Evolutionary conservation across 2,113 vertebrate species (phyloP), one percentile per base, ranked within the genome.

Genomic region (Psephotus haematonotus): DNA sequence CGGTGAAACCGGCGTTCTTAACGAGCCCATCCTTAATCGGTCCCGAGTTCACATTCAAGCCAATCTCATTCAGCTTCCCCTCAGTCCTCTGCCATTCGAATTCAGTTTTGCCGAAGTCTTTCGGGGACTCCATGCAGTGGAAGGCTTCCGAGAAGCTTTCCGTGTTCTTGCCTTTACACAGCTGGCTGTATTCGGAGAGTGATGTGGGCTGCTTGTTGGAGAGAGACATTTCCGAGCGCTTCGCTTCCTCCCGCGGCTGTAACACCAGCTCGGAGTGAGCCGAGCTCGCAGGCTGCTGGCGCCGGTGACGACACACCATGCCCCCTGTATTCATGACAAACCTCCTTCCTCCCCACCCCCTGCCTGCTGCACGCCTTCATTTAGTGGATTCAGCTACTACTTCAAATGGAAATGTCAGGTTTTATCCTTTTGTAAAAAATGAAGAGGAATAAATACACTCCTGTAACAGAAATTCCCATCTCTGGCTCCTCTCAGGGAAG

Each of bases 61-160:
- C 98, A 31, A 99, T 98, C 97, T 98, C 98, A 29, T 97, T 96
- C 33, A 98, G 97, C 96, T 97, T 98, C 90, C 98, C 98, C 93
- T 98, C 98, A 3, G 98, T 98, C 79, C 98, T 98, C 97, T 99
- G 98, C 99, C 99, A 99, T 77, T 99, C 99, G 95, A 99, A 99
- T 41, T 97, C 98, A 16, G 96, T 89, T 93, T 90, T 98, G 88
- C 53, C 50, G 35, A 98, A 97, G 41, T 98, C 98, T 39, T 98
- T 98, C 2, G 96, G 95, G 67, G 97, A 55, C 60, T 98, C 98
- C 97, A 95, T 97, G 93, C 90, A 60, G 88, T 3, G 94, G 59
- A 94, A 95, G 33, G 95, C 22, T 24, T 97, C 95, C 22, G 23
- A 90, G 46, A 71, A 98, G 96, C 97, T 70, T 92, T 91, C 98